Conservation (phyloP, 2,888 invertebrate genomes). For the Parnassius glacialis region DNA sequence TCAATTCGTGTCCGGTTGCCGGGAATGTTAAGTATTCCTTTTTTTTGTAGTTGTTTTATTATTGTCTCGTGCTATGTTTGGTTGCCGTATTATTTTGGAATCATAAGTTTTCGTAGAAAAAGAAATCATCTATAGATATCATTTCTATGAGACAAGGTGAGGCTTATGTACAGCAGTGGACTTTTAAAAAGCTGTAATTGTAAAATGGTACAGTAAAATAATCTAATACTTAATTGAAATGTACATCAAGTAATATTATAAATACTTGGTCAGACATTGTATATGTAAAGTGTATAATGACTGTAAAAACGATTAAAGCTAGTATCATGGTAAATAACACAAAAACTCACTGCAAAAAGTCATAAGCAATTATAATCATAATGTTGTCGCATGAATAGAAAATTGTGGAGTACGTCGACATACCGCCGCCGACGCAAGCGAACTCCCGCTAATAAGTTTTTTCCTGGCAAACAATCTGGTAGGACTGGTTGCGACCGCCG, state of each 20-base stretch:
- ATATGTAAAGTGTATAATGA: background rate
- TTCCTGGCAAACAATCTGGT: conserved; percentile 27
- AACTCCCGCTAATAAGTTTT: conserved; percentile 29
- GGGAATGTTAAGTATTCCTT: background rate
- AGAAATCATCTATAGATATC: no score
- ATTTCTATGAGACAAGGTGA: background rate
- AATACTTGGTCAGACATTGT: background rate
- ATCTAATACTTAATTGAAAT: no score
- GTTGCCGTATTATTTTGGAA: no score
- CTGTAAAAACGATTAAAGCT: conserved; percentile 8
- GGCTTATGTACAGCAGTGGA: background rate
- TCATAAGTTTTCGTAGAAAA: background rate
- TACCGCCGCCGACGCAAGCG: conserved; percentile 11
- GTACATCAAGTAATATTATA: no score
- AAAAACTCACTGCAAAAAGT: conserved; percentile 9
- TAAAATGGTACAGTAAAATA: no score
- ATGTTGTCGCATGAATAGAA: conserved; percentile 7
- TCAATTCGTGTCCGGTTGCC: background rate
- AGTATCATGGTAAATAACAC: conserved; percentile 5
- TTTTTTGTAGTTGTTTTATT: background rate
- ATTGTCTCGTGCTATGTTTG: no score
- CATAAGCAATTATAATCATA: conserved; percentile 18
- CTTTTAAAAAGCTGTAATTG: background rate
- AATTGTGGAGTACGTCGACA: conserved; percentile 8
- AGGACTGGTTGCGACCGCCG: conserved; percentile 30